Conservation (phyloP, 2,113 vertebrate genomes). For the Macaca nemestrina region DNA sequence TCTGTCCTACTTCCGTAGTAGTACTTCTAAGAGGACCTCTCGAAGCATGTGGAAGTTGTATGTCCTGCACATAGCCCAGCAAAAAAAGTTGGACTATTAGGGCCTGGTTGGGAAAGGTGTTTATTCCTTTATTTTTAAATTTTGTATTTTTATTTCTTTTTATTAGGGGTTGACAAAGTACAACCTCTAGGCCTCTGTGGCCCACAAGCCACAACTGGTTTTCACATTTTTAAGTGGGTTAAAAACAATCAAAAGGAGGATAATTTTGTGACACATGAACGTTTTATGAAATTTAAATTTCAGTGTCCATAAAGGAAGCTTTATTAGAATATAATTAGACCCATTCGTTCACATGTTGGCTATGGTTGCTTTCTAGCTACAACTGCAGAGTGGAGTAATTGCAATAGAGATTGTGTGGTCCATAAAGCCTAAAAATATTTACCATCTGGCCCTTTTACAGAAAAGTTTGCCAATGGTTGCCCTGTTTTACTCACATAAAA, state of each 20-base stretch:
- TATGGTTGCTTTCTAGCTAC: background rate
- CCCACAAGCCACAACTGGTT: background rate
- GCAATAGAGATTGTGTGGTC: background rate
- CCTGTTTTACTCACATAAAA: background rate
- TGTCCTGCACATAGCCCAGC: background rate
- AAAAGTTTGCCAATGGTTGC: background rate
- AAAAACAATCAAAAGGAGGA: background rate
- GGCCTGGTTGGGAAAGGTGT: background rate
- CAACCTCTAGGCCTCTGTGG: background rate
- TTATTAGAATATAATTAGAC: background rate
- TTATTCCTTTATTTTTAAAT: background rate
- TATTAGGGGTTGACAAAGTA: background rate
- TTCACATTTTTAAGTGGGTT: constrained; percentile 25
- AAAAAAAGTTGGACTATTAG: background rate
- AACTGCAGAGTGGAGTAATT: background rate
- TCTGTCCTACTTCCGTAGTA: background rate
- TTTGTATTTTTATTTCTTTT: background rate
- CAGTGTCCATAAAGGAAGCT: background rate
- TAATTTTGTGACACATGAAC: background rate
- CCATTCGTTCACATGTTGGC: background rate
- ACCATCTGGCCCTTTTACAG: background rate
- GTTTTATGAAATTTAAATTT: background rate
- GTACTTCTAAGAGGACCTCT: background rate
- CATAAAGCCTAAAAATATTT: background rate
- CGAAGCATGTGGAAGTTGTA: background rate